Evolutionary conservation across 1,140 invertebrate species (phyloP).

Genomic region (Trichogramma pretiosum): DNA sequence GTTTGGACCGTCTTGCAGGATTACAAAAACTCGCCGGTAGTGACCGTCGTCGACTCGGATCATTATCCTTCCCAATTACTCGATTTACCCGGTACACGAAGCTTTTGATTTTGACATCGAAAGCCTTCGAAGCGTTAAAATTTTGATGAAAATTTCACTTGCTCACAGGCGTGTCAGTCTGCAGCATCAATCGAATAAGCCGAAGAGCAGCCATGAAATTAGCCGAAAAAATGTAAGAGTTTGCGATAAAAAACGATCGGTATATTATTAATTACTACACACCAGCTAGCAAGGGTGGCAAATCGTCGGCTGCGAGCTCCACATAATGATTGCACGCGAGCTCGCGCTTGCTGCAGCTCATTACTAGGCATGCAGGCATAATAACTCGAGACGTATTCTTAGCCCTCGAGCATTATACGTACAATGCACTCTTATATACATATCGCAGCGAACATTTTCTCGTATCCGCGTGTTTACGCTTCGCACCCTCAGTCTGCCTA

Average conservation of each 20-base stretch:
- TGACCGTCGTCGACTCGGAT: constrained; percentile 26
- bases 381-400: no score
- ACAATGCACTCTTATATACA: neutral
- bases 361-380: no score
- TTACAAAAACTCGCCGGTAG: constrained; percentile 21
- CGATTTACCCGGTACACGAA: constrained; percentile 31
- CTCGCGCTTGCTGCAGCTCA: no score
- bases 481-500: neutral
- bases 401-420: neutral
- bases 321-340: no score
- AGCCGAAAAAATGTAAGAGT: constrained; percentile 29
- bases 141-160: neutral
- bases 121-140: no score
- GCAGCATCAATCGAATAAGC: constrained; percentile 32
- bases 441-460: neutral
- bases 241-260: no score
- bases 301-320: no score
- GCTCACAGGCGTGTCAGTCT: constrained; percentile 28
- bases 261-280: constrained; percentile 14
- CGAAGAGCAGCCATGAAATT: constrained; percentile 19
- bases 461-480: neutral
- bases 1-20: constrained; percentile 18
- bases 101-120: no score
- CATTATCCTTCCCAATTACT: constrained; percentile 22
- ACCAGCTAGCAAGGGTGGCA: neutral